Percentiles rank a stretch among this genome's conserved stretches.
These are phyloP conservation scores for Dasyurus viverrinus DNA, from an alignment of 2,113 vertebrate species.

Conservation along the genomic window DNA sequence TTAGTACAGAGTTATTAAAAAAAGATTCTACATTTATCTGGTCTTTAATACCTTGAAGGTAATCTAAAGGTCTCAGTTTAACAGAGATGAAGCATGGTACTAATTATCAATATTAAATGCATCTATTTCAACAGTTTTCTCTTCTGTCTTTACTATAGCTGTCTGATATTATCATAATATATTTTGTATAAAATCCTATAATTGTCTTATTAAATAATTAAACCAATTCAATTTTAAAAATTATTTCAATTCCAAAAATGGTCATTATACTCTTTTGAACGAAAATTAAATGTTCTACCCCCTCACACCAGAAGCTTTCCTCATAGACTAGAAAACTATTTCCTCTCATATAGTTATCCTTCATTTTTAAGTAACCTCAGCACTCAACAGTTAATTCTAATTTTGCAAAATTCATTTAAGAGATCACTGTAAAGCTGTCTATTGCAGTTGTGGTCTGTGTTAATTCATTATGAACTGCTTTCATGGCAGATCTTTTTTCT, in stretches of 20 bases:
- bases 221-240: conserved; percentile 51
- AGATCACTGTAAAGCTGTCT: conserved; percentile 18
- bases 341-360: neutral
- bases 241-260: neutral
- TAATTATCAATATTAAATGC: conserved; percentile 80
- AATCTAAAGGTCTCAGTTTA: conserved; percentile 82
- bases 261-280: neutral
- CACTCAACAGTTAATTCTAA: conserved; percentile 19
- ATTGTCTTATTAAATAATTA: conserved; percentile 37
- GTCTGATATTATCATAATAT: conserved; percentile 66
- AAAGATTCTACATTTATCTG: conserved; percentile 85
- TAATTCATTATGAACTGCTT: conserved; percentile 6
- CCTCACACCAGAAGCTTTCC: conserved; percentile 25
- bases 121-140: conserved; percentile 79
- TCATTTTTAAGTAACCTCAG: conserved; percentile 56
- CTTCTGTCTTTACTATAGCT: conserved; percentile 73
- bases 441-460: conserved; percentile 27
- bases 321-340: neutral
- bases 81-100: conserved; percentile 80
- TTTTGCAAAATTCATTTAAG: conserved; percentile 41
- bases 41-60: conserved; percentile 83
- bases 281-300: conserved; percentile 25
- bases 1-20: conserved; percentile 84
- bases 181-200: conserved; percentile 58
- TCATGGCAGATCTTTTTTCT: conserved; percentile 7